A percentile compares a stretch with the other conserved stretches of the same genome.
These are phyloP conservation scores for Chymomyza procnemis DNA, from an alignment of 2,888 invertebrate genomes.

Conservation along the genomic window DNA sequence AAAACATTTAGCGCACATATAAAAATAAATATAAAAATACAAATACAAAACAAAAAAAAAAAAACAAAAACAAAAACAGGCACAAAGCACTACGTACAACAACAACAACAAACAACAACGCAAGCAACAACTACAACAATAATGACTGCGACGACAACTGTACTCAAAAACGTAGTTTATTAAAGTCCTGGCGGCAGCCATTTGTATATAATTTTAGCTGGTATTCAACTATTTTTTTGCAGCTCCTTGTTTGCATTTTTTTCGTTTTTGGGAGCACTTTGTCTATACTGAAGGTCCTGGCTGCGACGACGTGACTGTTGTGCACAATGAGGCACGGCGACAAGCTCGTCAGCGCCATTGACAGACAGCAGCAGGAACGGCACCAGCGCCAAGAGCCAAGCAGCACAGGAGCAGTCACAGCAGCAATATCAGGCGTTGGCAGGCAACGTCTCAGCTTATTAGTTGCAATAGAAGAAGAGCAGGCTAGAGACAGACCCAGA, in stretches of 20 bases:
- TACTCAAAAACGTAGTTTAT: constrained; percentile 2
- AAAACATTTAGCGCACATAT: constrained; percentile 27
- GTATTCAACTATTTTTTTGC: background rate
- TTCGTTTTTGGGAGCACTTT: constrained; percentile 48
- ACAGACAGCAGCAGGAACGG: constrained; percentile 1
- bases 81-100: background rate
- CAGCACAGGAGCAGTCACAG: background rate
- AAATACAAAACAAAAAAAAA: constrained; percentile 40
- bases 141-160: background rate
- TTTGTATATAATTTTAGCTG: constrained; percentile 12
- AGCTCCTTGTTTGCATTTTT: constrained; percentile 21
- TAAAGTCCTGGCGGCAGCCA: background rate
- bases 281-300: constrained; percentile 32
- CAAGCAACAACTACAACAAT: background rate
- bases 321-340: constrained; percentile 36
- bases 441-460: constrained; percentile 51
- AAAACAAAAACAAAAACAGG: background rate
- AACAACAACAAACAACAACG: background rate
- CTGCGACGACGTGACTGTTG: constrained; percentile 58
- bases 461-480: constrained; percentile 18
- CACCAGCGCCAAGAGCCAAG: constrained; percentile 16
- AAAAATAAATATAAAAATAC: constrained; percentile 42
- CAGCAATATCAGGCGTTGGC: constrained; percentile 26
- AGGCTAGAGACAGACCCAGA: background rate
- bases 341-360: background rate